Evolutionary conservation across 2,797 vertebrate species (phyloP), one percentile per base, ranked within the genome.

Genomic region (Bovichtus diacanthus): DNA sequence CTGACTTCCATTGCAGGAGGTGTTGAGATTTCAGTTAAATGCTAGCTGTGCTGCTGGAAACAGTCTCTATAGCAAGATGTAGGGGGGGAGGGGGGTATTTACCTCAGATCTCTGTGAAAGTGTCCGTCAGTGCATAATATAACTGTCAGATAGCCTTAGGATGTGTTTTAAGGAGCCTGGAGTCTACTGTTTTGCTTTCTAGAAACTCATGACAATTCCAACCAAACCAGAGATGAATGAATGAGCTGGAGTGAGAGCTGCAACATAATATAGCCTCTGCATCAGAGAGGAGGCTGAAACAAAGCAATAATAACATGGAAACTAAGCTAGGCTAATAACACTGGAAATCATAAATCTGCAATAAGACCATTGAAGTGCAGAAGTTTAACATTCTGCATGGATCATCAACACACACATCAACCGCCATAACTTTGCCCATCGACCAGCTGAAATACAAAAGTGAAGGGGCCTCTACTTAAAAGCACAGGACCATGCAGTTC

Each of bases 11-110:
- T 34, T 61, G 77, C 70, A 73, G 62, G 72, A 88, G 81, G 73
- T 88, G 80, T 85, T 84, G 77, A 83, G 67, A 79, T 87, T 91
- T 74, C 39, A 68, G 56, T 76, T 83, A 78, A 76, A 82, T 16
- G 36, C 61, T 81, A 70, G 63, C 82, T 76, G 65, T 62, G 76
- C 79, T 77, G 59, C 74, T 86, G 82, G 78, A 87, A 82, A 81
- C 49, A 65, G 67, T 78, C 68, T 77, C 85, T 39, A 67, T 36
- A 41, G 80, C 74, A 73, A 79, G 62, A 77, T 23, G 60, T 41
- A 46, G 8, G 12, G n/a, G 7, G 1, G 27, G 8, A 29, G 44
- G 21, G 47, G 46, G 39, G 23, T 74, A 70, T 86, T 85, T 83
- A 76, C 72, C 64, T 87, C 65, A 80, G 80, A 86, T 74, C 71